Base-by-base conservation (phyloP, 2,888 invertebrate genomes). In the Steinernema hermaphroditum region DNA sequence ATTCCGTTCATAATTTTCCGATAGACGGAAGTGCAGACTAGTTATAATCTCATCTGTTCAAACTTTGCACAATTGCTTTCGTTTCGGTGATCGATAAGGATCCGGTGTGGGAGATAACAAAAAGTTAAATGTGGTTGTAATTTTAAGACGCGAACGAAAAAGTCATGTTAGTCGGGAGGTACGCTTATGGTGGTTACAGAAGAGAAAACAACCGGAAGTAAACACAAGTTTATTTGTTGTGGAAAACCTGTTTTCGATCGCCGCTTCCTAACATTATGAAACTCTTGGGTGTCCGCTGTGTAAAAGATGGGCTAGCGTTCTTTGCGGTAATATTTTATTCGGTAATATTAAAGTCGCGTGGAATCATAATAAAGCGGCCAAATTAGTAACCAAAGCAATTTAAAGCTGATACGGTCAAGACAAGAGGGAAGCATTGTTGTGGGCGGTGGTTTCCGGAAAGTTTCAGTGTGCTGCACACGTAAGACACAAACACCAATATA, bases 361-460 rank as follows among this genome's bases (percentile, higher is more conserved):
- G n/a, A 16, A n/a, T 19, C 46, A 32, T 32, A 4, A 19, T 62
- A 62, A 62, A 62, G 62, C 62, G 29, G 62, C 62, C 27, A 32
- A 16, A 62, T 32, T 8, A 62, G n/a, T 46, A 27, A 62, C 29
- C 16, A 62, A 54, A 62, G 62, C 62, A 19, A 27, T 29, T 62
- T 62, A 62, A 62, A 62, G 62, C 62, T 62, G 62, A 27, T 34
- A 12, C 16, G 62, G 43, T 41, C 43, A 54, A 54, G 54, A 62
- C 12, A 62, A 32, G 62, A 62, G 62, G 32, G 29, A 2, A 4
- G 32, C 29, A n/a, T 62, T 9, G 62, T n/a, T 19, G 22, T 46
- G 6, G 22, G 46, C 4, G 22, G 62, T 4, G 32, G 37, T 12
- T 37, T 37, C 37, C 37, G 6, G 2, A 32, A 4, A 62, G 29